Percentiles rank a stretch among this genome's conserved stretches.
phyloP scores from a whole-genome alignment of 2,113 vertebrate species.

The Paracanthobrama guichenoti region DNA sequence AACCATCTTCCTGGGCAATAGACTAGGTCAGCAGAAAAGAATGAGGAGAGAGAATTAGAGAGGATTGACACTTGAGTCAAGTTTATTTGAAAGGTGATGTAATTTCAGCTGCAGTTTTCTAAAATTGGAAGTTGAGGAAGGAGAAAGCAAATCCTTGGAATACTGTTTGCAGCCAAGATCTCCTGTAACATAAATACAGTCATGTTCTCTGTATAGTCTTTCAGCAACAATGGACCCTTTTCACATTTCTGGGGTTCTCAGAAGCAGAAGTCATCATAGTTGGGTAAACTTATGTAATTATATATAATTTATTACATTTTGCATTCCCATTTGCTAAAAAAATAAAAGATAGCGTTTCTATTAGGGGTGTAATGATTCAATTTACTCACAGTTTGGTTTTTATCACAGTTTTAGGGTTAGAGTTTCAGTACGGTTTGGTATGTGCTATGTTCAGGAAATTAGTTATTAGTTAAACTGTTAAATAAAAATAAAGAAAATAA shows the following conservation, averaged over 20 bases:
- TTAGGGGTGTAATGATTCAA: no score
- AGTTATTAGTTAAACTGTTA: no score
- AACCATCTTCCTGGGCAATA: slow-evolving; percentile 17
- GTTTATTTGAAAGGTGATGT: slow-evolving; percentile 47
- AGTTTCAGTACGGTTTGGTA: no score
- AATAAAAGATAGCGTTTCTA: background rate
- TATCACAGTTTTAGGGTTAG: no score
- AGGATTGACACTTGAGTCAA: slow-evolving; percentile 15
- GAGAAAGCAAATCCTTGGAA: slow-evolving; percentile 32
- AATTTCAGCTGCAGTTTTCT: slow-evolving; percentile 52
- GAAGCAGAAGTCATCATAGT: background rate
- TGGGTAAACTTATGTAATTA: background rate
- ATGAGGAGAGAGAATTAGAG: slow-evolving; percentile 24
- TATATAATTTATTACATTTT: background rate
- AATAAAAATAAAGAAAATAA: no score
- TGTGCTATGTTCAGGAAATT: no score
- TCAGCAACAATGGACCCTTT: background rate
- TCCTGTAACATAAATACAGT: background rate
- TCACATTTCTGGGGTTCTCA: background rate
- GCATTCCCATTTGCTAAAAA: background rate
- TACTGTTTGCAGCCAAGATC: background rate
- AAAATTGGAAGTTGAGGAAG: slow-evolving; percentile 55
- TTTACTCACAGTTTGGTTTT: no score
- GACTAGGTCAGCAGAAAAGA: slow-evolving; percentile 25
- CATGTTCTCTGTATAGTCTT: background rate